These are phyloP conservation scores for Subanguina moxae DNA, from an alignment of 1,140 invertebrate genomes.

Conservation along the genomic window DNA sequence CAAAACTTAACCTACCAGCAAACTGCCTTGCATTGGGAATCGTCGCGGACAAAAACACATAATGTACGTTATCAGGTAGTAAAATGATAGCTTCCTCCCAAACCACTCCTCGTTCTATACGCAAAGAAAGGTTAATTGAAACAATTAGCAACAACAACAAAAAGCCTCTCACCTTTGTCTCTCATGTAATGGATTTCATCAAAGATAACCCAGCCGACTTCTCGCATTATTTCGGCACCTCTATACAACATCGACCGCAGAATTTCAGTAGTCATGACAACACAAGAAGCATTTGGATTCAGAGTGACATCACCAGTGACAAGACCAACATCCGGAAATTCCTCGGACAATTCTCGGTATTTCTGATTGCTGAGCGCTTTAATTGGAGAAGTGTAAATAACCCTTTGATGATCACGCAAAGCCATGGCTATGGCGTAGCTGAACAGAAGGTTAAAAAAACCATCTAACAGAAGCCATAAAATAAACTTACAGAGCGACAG, in stretches of 20 bases:
- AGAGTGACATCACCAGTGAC: constrained; percentile 99
- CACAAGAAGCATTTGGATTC: constrained; percentile 89
- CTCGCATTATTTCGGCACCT: constrained; percentile 90
- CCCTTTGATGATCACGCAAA: constrained; percentile 73
- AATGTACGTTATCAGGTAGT: constrained; percentile 82
- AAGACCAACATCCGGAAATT: constrained; percentile 94
- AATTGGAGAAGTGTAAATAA: constrained; percentile 99
- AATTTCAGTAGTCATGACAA: constrained; percentile 99
- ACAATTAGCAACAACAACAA: neutral
- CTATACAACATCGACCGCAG: constrained; percentile 95
- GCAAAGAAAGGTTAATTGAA: constrained; percentile 7
- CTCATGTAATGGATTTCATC: constrained; percentile 99
- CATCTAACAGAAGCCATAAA: constrained; percentile 7
- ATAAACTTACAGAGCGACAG: constrained; percentile 85
- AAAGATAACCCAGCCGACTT: constrained; percentile 99
- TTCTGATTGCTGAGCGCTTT: constrained; percentile 99
- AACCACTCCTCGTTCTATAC: constrained; percentile 84
- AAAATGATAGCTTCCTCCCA: constrained; percentile 99
- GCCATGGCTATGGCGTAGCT: constrained; percentile 72
- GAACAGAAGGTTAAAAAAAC: constrained; percentile 19
- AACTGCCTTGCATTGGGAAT: constrained; percentile 97
- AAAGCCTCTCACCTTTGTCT: constrained; percentile 71
- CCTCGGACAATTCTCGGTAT: constrained; percentile 93
- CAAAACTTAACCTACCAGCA: constrained; percentile 62
- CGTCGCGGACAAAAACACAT: constrained; percentile 94